Evolutionary conservation across 2,113 vertebrate species (phyloP).

Genomic region (Alligator mississippiensis): DNA sequence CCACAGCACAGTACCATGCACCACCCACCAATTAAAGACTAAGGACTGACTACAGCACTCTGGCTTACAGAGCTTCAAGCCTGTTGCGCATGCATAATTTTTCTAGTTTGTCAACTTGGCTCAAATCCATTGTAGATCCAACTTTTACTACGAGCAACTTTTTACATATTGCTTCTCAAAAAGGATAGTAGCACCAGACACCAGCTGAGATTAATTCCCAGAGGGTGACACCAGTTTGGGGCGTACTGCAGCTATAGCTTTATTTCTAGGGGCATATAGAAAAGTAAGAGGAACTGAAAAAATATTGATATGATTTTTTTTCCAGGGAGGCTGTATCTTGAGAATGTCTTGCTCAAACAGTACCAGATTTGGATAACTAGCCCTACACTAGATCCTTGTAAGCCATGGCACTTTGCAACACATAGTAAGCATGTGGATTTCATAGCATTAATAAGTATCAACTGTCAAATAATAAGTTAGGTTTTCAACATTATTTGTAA

Average conservation of each 20-base stretch:
- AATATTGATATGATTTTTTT: neutral
- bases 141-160: neutral
- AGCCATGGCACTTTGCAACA: neutral
- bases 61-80: neutral
- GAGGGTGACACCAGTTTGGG: neutral
- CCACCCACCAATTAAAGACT: neutral
- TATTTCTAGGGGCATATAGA: neutral
- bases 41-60: neutral
- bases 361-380: neutral
- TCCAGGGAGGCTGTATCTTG: neutral
- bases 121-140: neutral
- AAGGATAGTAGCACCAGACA: neutral
- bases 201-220: neutral
- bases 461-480: neutral
- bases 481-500: neutral
- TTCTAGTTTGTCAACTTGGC: neutral
- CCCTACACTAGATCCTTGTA: neutral
- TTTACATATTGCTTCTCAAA: neutral
- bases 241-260: neutral
- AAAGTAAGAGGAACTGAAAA: neutral
- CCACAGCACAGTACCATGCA: rapidly evolving
- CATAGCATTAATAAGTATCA: neutral
- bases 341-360: neutral
- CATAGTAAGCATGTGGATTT: neutral
- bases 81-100: neutral